Evolutionary conservation across 2,797 vertebrate species (phyloP).

Genomic region (Heterohyrax brucei): DNA sequence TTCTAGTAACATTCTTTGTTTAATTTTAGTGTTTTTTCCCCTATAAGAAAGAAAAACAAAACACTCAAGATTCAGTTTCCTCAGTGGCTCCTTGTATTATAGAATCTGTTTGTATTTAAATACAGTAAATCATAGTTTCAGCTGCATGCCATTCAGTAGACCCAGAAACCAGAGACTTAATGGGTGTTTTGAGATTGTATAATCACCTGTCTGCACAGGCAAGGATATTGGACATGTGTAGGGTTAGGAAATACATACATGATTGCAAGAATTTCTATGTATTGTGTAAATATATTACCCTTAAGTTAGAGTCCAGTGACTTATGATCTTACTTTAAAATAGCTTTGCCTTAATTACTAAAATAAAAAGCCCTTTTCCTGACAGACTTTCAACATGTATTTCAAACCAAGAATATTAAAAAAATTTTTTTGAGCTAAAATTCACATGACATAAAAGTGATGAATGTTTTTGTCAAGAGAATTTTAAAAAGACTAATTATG

Average conservation of each 20-base stretch:
- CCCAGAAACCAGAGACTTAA: not conserved
- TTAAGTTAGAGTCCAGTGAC: slow-evolving; percentile 3
- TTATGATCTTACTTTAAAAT: slow-evolving; percentile 35
- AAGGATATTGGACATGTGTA: not conserved
- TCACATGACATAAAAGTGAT: slow-evolving; percentile 11
- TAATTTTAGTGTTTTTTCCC: not conserved
- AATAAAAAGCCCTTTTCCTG: not conserved
- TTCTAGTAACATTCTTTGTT: slow-evolving; percentile 22
- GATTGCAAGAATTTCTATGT: slow-evolving; percentile 2
- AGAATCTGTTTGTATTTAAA: slow-evolving; percentile 43
- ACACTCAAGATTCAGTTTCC: not conserved
- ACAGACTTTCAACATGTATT: slow-evolving; percentile 36
- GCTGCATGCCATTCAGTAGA: not conserved
- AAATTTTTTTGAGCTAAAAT: slow-evolving; percentile 8
- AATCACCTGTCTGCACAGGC: slow-evolving; percentile 27
- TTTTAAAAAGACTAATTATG: not conserved
- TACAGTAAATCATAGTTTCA: slow-evolving; percentile 45
- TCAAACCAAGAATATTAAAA: not conserved
- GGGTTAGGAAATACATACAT: slow-evolving; percentile 29
- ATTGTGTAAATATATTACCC: slow-evolving; percentile 35
- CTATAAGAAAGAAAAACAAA: not conserved
- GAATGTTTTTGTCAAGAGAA: slow-evolving; percentile 59
- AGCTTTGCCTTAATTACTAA: slow-evolving; percentile 39
- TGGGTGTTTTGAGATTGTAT: slow-evolving; percentile 8
- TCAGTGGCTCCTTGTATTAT: not conserved